Base-by-base conservation (phyloP, 1,140 invertebrate species). In the Bicyclus anynana region DNA sequence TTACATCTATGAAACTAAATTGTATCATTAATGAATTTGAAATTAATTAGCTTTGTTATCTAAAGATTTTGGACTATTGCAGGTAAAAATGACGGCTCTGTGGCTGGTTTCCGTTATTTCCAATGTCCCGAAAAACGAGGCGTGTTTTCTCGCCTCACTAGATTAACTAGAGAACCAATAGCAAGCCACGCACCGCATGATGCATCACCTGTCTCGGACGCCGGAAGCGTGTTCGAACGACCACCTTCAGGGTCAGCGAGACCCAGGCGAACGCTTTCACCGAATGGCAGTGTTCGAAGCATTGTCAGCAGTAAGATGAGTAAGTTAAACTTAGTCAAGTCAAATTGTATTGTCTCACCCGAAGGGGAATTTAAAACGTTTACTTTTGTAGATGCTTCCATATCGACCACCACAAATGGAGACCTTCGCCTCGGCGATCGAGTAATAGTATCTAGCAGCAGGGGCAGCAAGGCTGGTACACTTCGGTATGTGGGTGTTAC, bases 71-170 rank as follows among this genome's bases (percentile, higher is more conserved):
- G 29, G 10, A 23, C 75, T 90, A 55, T 44, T 44, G 5, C 77
- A 97, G 95, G 95, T 37, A 99, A 99, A 91, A 99, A 99, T 84
- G 97, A 99, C 90, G 98, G 98, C 13, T 96, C 97, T 14, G 97
- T 99, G 38, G 94, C 95, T 51, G 97, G 97, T 23, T 93, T 93
- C 17, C 91, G 95, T 23, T 98, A 98, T 82, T 98, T 98, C 82
- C 97, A 98, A 87, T 99, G 98, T 84, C 95, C 97, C 84, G 92
- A 96, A 5, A 97, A 97, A 71, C 93, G 94, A 26, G 98, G 98
- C 5, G 95, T 99, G 18, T 99, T 99, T 85, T 97, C 97, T 23
- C 92, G 97, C 1, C 90, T 98, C 17, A 96, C 95, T 20, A 93
- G 97, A 66, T 90, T 98, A n/a, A 96, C 96, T 5, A 91, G 94